Base-by-base conservation (phyloP, 2,888 invertebrate genomes). In the Steinernema hermaphroditum region DNA sequence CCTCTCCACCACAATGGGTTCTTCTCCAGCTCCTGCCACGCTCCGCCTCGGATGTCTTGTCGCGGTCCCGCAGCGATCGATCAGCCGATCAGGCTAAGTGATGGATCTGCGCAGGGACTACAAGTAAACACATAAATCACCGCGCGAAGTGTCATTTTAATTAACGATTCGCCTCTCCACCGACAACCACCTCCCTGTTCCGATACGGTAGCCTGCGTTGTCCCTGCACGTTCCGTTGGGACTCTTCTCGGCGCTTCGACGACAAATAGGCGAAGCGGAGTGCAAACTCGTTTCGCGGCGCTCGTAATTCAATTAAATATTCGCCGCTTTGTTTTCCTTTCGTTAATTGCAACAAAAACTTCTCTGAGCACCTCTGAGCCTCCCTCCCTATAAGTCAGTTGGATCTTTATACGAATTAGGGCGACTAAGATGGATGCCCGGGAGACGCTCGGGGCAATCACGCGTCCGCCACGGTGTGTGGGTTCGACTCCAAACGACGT, bases 101-200 rank as follows among this genome's bases (percentile, higher is more conserved):
- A 62, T 62, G 62, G 62, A 62, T 62, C 32, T 50, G 22, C 14
- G 4, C 14, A 16, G 62, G 24, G 6, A 1, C 16, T 62, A 62
- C 62, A 62, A 62, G 62, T 62, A 62, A 62, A 62, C 62, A 62
- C 62, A 62, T 62, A 62, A 62, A 62, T 62, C 62, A 62, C 62
- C 62, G 62, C 62, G 62, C 6, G 22, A 54, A 54, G 54, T 54
- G 54, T 54, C 54, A 54, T 24, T 16, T 54, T 54, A 54, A 54
- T 54, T 54, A 54, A 54, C 54, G 54, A 62, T 29, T 32, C 62
- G 32, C 22, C 29, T 24, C 22, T 50, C 50, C 50, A 24, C 12
- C 19, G 6, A 4, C 22, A 2, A 46, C 16, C n/a, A 14, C 50
- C 1, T 12, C 62, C 27, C 62, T 34, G 62, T 62, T 34, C 29